Evolutionary conservation across 2,888 invertebrate species (phyloP).

Genomic region (Perizoma flavofasciatum): DNA sequence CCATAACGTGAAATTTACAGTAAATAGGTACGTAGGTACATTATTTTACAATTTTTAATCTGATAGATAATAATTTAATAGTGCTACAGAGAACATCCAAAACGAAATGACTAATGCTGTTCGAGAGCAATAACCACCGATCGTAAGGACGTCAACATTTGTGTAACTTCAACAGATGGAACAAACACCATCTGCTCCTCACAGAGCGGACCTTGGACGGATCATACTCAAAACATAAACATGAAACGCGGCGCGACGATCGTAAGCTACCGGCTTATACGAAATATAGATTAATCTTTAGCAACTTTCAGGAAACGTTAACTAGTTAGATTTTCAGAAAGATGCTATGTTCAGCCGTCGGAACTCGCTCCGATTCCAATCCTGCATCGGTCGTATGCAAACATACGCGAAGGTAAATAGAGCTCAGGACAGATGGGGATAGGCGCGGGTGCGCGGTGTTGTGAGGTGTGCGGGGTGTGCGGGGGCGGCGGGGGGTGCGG

Average conservation of each 20-base stretch:
- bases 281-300: neutral
- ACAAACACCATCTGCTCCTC: neutral
- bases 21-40: slow-evolving; percentile 16
- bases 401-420: neutral
- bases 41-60: neutral
- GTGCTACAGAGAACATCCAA: neutral
- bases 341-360: neutral
- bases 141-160: too few relatives aligned
- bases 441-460: slow-evolving; percentile 26
- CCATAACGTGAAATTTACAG: slow-evolving; percentile 25
- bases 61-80: too few relatives aligned
- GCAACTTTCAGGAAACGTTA: neutral
- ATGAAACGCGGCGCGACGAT: slow-evolving; percentile 16
- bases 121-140: neutral
- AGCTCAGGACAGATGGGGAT: slow-evolving; percentile 52
- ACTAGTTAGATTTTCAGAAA: too few relatives aligned
- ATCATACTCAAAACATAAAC: slow-evolving; percentile 58
- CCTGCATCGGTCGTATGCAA: neutral
- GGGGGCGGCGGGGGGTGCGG: slow-evolving; percentile 23
- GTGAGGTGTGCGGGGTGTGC: too few relatives aligned
- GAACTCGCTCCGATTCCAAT: neutral
- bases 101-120: neutral
- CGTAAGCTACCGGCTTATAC: neutral
- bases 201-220: slow-evolving; percentile 59
- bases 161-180: neutral